phyloP scores from a whole-genome alignment of 2,797 vertebrate species.

The Periparus ater region DNA sequence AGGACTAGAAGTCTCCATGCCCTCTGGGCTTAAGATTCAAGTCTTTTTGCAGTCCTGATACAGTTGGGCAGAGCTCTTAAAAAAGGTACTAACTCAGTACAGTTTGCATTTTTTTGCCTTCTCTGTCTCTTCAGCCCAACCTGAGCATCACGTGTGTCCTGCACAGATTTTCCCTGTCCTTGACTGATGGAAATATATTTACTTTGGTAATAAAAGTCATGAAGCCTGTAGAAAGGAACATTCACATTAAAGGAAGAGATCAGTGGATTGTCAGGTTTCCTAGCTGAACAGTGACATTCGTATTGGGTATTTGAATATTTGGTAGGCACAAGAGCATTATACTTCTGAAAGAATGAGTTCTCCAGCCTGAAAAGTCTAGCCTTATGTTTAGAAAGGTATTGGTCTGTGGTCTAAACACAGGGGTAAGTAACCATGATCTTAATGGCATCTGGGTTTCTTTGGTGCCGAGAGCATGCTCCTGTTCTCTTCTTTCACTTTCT shows the following conservation, averaged over 20 bases:
- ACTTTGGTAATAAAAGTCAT: background rate
- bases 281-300: background rate
- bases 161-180: background rate
- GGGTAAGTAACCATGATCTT: background rate
- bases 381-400: background rate
- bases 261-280: background rate
- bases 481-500: background rate
- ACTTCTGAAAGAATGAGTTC: background rate
- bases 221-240: background rate
- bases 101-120: background rate
- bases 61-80: background rate
- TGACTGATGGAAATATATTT: background rate
- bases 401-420: background rate
- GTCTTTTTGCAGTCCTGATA: background rate
- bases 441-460: background rate
- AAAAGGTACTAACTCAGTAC: background rate
- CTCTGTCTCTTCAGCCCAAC: background rate
- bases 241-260: background rate
- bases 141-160: background rate
- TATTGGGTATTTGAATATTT: background rate
- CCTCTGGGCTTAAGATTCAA: background rate
- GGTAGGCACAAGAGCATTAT: background rate
- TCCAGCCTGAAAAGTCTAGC: background rate
- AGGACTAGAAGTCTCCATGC: background rate
- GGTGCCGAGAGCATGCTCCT: background rate